phyloP scores from a whole-genome alignment of 1,140 invertebrate genomes.

The Trialeurodes vaporariorum region DNA sequence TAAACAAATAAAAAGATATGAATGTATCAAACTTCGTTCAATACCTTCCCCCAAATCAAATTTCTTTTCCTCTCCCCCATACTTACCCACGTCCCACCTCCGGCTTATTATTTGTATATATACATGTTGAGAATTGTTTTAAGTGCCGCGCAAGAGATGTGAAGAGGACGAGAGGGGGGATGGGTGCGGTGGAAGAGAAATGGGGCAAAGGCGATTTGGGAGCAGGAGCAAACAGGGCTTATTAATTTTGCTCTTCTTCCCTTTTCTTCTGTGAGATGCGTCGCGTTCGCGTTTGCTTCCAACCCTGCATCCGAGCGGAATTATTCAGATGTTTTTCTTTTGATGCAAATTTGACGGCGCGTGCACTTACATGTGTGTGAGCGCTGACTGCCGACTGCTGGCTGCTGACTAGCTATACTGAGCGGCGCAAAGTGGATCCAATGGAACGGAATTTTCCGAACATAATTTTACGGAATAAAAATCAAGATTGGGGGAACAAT shows the following conservation, averaged over 20 bases:
- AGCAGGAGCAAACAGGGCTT: background rate
- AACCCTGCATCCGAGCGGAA: background rate
- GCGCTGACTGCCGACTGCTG: too few species aligned
- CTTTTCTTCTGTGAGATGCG: background rate
- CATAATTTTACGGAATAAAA: too few species aligned
- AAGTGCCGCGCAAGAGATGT: background rate
- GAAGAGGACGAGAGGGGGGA: too few species aligned
- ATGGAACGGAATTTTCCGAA: too few species aligned
- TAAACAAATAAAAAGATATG: background rate
- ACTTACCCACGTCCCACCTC: too few species aligned
- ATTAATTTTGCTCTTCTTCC: constrained; percentile 1
- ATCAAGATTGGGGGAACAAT: too few species aligned
- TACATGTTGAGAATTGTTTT: background rate
- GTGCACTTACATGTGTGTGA: background rate
- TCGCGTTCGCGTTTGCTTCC: too few species aligned
- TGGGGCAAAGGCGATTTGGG: background rate
- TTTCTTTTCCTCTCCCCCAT: too few species aligned
- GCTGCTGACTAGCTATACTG: too few species aligned
- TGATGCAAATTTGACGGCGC: background rate
- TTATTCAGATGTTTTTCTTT: background rate
- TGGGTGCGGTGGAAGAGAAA: background rate
- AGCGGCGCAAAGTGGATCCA: too few species aligned
- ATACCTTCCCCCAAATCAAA: background rate
- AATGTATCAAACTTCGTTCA: background rate
- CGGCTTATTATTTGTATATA: too few species aligned